Percentiles rank a stretch among this genome's conserved stretches.
Evolutionary conservation across 2,888 invertebrate genomes (phyloP).

Genomic region (Drosophila histrio): DNA sequence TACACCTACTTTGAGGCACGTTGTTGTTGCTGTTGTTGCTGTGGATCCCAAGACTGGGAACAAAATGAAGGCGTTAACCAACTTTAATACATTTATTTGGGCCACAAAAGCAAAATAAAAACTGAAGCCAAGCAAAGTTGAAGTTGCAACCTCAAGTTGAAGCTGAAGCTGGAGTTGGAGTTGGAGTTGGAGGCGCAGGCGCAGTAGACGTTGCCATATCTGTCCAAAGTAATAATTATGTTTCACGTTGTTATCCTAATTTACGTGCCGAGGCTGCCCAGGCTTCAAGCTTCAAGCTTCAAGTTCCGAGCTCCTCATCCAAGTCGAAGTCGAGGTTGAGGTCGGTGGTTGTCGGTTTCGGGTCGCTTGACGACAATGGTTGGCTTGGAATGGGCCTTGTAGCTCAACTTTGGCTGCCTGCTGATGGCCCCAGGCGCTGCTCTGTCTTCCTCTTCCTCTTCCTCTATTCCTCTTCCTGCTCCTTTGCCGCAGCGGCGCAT

Average conservation of each 20-base stretch:
- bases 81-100: slow-evolving; percentile 82
- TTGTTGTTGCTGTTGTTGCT: slow-evolving; percentile 12
- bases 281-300: background rate
- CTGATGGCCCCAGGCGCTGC: slow-evolving; percentile 19
- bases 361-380: slow-evolving; percentile 14
- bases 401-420: slow-evolving; percentile 21
- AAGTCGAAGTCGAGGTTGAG: slow-evolving; percentile 4
- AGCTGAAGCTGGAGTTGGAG: background rate
- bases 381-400: background rate
- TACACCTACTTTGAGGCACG: slow-evolving; percentile 66
- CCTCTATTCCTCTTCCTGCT: background rate
- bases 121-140: background rate
- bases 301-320: slow-evolving; percentile 1
- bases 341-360: slow-evolving; percentile 7
- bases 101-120: slow-evolving; percentile 61
- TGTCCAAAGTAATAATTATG: slow-evolving; percentile 82
- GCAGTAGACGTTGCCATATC: slow-evolving; percentile 65
- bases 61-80: slow-evolving; percentile 79
- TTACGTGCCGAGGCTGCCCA: slow-evolving; percentile 77
- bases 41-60: background rate
- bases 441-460: background rate
- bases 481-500: slow-evolving; percentile 57
- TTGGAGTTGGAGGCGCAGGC: slow-evolving; percentile 16
- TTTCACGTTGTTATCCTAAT: slow-evolving; percentile 83
- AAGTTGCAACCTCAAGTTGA: background rate